Conservation (phyloP, 2,888 invertebrate genomes). For the Corythucha ciliata region DNA sequence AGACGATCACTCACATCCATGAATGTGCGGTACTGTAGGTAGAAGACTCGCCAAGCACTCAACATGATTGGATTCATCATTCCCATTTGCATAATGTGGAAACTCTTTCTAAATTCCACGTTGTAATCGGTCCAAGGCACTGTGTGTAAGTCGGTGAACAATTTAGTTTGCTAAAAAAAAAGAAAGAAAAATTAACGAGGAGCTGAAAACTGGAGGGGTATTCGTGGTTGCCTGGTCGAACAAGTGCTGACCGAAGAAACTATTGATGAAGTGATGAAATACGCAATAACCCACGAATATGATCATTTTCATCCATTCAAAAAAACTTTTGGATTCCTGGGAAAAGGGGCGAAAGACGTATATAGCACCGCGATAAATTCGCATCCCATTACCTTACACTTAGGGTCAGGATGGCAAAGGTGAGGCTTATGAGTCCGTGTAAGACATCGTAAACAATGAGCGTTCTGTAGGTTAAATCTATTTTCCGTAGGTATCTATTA, state of each 20-base stretch:
- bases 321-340: slow-evolving; percentile 25
- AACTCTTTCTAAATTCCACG: slow-evolving; percentile 16
- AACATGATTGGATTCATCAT: slow-evolving; percentile 20
- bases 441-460: slow-evolving; percentile 26
- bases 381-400: no score
- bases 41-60: slow-evolving; percentile 29
- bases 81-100: slow-evolving; percentile 24
- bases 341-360: no score
- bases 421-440: slow-evolving; percentile 27
- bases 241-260: slow-evolving; percentile 22
- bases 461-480: slow-evolving; percentile 22
- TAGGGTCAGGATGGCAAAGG: slow-evolving; percentile 21
- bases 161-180: no score
- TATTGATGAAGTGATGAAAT: slow-evolving; percentile 25
- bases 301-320: slow-evolving; percentile 19
- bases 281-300: slow-evolving; percentile 21
- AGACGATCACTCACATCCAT: no score
- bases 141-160: no score
- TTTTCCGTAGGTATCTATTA: slow-evolving; percentile 22
- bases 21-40: slow-evolving; percentile 29
- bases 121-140: slow-evolving; percentile 22
- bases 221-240: slow-evolving; percentile 14
- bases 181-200: no score
- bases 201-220: no score
- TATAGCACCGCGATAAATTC: no score